Evolutionary conservation across 2,797 vertebrate genomes (phyloP).

Genomic region (Rhinatrema bivittatum): DNA sequence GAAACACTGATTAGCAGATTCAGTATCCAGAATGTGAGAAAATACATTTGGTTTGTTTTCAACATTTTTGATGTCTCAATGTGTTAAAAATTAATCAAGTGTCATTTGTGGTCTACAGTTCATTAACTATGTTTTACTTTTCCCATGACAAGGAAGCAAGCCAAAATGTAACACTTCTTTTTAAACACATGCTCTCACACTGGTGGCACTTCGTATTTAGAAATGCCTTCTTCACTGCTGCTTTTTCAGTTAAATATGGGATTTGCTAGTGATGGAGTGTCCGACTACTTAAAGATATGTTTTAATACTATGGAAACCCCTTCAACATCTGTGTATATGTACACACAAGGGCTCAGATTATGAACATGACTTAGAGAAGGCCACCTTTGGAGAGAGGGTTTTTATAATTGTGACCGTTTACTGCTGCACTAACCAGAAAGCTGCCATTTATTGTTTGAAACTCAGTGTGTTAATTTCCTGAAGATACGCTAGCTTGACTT

Average conservation of each 20-base stretch:
- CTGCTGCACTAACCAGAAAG: no score
- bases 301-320: slow-evolving; percentile 1
- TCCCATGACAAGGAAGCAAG: slow-evolving; percentile 44
- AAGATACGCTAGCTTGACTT: no score
- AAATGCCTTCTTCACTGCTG: slow-evolving; percentile 19
- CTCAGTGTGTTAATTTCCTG: no score
- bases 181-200: slow-evolving; percentile 25
- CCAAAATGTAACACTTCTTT: slow-evolving; percentile 42
- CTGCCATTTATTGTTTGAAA: no score
- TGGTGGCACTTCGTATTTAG: slow-evolving; percentile 6
- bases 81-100: slow-evolving; percentile 70
- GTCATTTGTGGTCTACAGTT: slow-evolving; percentile 61
- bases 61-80: slow-evolving; percentile 48
- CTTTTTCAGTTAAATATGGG: neutral
- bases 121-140: slow-evolving; percentile 72
- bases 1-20: no score
- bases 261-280: slow-evolving; percentile 3
- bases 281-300: slow-evolving; percentile 8
- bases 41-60: slow-evolving; percentile 56
- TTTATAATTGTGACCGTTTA: no score
- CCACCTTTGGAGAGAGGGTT: no score
- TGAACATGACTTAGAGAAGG: no score
- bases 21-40: slow-evolving; percentile 62
- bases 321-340: no score
- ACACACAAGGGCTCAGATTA: no score